Evolutionary conservation across 2,888 invertebrate species (phyloP).

Genomic region (Macropis europaea): DNA sequence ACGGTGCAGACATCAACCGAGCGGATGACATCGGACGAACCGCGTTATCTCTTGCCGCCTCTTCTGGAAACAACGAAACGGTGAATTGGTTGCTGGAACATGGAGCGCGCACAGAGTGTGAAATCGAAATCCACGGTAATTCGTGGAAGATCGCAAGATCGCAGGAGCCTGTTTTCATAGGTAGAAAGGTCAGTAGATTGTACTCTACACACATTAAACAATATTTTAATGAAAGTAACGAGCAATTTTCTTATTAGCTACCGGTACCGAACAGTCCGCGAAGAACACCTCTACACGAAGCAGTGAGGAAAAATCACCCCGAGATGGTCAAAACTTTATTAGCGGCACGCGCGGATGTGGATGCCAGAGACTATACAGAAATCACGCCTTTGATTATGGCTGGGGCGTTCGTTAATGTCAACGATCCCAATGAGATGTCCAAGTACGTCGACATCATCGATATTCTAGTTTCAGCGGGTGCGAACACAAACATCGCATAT

Average conservation of each 20-base stretch:
- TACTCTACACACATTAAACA: too few relatives aligned
- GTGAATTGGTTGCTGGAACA: conserved; percentile 59
- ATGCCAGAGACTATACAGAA: conserved; percentile 74
- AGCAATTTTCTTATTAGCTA: too few relatives aligned
- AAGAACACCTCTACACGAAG: conserved; percentile 77
- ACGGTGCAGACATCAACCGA: conserved; percentile 56
- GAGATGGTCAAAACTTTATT: conserved; percentile 74
- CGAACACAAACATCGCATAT: conserved; percentile 54
- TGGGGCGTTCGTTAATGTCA: conserved; percentile 68
- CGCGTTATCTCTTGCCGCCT: conserved; percentile 74
- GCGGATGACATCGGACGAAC: conserved; percentile 72
- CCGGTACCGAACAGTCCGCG: conserved; percentile 76
- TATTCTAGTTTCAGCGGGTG: conserved; percentile 69
- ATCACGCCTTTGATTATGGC: conserved; percentile 78
- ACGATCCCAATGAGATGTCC: conserved; percentile 51
- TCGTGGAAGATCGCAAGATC: neutral
- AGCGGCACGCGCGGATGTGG: conserved; percentile 71
- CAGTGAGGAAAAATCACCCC: conserved; percentile 75
- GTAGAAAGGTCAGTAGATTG: conserved; percentile 37
- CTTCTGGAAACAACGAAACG: conserved; percentile 67
- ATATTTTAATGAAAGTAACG: too few relatives aligned
- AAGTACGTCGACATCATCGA: conserved; percentile 75
- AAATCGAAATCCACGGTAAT: conserved; percentile 29
- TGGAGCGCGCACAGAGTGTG: conserved; percentile 53
- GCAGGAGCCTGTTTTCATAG: neutral